A percentile compares a stretch with the other conserved stretches of the same genome.
Conservation (phyloP, 1,140 invertebrate genomes). For the Periplaneta americana region DNA sequence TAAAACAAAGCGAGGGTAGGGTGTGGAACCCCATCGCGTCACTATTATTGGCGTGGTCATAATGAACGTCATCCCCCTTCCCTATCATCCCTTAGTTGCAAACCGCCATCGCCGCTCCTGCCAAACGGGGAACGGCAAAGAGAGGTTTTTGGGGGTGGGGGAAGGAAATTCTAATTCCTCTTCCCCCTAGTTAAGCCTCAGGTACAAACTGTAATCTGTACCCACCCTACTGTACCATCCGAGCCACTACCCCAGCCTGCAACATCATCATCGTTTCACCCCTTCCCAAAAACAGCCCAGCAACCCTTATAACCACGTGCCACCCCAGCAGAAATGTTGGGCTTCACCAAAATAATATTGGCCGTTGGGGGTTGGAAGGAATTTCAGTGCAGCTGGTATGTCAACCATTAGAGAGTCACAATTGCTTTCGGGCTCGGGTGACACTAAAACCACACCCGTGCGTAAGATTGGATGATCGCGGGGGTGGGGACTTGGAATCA, state of each 20-base stretch:
- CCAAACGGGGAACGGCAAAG: neutral
- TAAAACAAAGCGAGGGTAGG: neutral
- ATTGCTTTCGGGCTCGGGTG: no score
- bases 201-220: neutral
- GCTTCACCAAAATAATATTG: no score
- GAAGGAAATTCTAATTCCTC: neutral
- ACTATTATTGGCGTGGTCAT: neutral
- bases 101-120: neutral
- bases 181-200: neutral
- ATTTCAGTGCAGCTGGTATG: no score
- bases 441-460: no score
- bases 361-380: no score
- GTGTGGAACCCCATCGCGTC: neutral
- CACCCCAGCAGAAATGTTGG: no score
- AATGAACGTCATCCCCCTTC: neutral
- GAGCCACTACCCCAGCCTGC: neutral
- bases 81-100: neutral
- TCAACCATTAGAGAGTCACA: no score
- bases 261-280: neutral
- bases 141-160: neutral
- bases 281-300: no score
- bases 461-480: no score
- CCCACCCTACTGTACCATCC: neutral
- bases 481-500: no score
- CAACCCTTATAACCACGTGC: no score